A percentile compares a stretch with the other conserved stretches of the same genome.
These are phyloP conservation scores for Pseudocheirus occidentalis DNA, from an alignment of 2,797 vertebrate genomes.

Conservation along the genomic window DNA sequence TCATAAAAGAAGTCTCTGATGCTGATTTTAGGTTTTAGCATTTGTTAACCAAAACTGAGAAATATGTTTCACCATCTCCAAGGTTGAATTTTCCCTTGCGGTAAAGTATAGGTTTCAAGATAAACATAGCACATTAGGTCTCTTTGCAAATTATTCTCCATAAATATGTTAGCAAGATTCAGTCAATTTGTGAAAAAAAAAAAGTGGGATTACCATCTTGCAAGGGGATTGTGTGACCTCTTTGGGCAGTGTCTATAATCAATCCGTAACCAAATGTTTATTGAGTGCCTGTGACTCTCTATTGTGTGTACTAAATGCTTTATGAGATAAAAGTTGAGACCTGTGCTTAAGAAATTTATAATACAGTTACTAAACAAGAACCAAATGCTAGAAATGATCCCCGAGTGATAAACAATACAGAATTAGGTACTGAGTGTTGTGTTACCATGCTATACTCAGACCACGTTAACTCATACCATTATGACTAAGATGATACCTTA, in stretches of 20 bases:
- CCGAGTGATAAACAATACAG: background rate
- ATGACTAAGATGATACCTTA: background rate
- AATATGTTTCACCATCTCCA: background rate
- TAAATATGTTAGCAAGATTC: background rate
- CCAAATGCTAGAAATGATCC: background rate
- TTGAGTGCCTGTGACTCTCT: background rate
- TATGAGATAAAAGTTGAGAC: background rate
- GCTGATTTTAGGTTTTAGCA: background rate
- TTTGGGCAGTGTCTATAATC: background rate
- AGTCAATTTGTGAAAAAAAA: background rate
- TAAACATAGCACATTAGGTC: background rate
- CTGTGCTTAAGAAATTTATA: background rate
- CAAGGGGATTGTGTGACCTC: background rate
- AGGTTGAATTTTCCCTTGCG: background rate
- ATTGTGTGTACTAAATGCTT: background rate
- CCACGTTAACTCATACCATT: background rate
- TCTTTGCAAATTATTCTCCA: background rate
- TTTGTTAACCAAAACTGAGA: background rate
- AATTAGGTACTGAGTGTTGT: background rate
- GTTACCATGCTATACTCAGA: background rate
- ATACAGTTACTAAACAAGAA: background rate
- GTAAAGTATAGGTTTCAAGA: background rate
- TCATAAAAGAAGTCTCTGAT: background rate
- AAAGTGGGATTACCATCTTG: background rate
- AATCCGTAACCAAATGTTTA: background rate